Evolutionary conservation across 2,888 invertebrate species (phyloP).

Genomic region (Tipula lateralis): DNA sequence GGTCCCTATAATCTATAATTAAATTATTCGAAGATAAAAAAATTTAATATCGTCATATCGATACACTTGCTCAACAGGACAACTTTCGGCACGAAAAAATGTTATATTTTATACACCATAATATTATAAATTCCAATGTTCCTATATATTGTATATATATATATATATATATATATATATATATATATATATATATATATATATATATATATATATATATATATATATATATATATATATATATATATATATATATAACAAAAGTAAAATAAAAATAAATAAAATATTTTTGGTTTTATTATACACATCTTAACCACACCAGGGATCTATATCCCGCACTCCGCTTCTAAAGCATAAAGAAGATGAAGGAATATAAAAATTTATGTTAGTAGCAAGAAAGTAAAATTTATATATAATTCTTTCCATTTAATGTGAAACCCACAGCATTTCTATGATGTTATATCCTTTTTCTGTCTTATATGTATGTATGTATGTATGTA

Average conservation of each 20-base stretch:
- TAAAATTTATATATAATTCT: not conserved
- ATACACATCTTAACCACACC: not conserved
- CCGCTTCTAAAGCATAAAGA: not conserved
- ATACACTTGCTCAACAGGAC: not conserved
- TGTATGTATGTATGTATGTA: not conserved
- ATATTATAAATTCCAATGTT: not conserved
- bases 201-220: too few species aligned
- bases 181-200: too few species aligned
- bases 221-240: too few species aligned
- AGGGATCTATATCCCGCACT: not conserved
- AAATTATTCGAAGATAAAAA: not conserved
- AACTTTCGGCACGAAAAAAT: not conserved
- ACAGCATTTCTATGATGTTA: not conserved
- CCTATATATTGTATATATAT: too few species aligned
- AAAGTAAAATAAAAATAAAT: not conserved
- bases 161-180: too few species aligned
- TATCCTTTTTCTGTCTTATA: not conserved
- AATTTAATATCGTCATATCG: not conserved
- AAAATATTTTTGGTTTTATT: not conserved
- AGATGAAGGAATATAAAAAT: not conserved
- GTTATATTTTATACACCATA: not conserved
- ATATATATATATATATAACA: too few species aligned
- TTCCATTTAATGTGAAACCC: not conserved
- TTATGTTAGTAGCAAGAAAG: not conserved
- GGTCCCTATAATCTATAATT: not conserved